These are phyloP conservation scores for Gobio occitaniae DNA, from an alignment of 2,797 vertebrate genomes.

Conservation along the genomic window DNA sequence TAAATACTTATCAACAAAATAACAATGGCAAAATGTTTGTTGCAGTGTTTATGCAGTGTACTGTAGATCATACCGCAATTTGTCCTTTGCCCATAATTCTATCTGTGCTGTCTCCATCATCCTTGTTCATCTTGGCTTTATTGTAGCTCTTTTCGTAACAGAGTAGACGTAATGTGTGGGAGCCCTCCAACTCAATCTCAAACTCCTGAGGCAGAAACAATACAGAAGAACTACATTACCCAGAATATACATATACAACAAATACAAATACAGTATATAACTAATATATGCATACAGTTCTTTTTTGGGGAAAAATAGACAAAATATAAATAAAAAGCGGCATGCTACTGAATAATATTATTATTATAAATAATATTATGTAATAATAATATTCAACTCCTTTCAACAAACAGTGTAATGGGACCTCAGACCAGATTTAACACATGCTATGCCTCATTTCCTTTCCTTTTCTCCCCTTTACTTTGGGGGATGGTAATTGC, in stretches of 20 bases:
- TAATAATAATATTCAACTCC: no score
- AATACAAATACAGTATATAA: not conserved
- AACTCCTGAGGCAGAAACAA: slow-evolving; percentile 79
- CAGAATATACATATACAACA: slow-evolving; percentile 8
- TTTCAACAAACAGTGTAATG: not conserved
- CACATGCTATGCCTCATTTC: slow-evolving; percentile 24
- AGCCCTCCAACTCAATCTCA: slow-evolving; percentile 91
- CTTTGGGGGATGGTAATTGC: slow-evolving; percentile 28
- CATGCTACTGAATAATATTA: not conserved
- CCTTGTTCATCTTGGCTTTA: slow-evolving; percentile 83
- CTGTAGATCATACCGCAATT: slow-evolving; percentile 82
- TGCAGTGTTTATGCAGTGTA: not conserved
- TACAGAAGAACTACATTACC: not conserved
- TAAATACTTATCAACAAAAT: not conserved
- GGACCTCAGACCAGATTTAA: slow-evolving; percentile 10
- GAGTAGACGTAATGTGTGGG: slow-evolving; percentile 86
- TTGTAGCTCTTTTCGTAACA: slow-evolving; percentile 91
- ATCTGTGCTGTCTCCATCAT: slow-evolving; percentile 84
- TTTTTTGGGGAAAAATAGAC: not conserved
- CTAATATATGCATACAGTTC: not conserved
- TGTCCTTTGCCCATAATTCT: slow-evolving; percentile 90
- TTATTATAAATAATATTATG: not conserved
- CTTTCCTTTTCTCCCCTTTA: slow-evolving; percentile 6
- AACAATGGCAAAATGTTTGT: not conserved
- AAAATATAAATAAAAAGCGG: not conserved